These are phyloP conservation scores for Shinisaurus crocodilurus DNA, from an alignment of 2,113 vertebrate genomes.

Conservation along the genomic window DNA sequence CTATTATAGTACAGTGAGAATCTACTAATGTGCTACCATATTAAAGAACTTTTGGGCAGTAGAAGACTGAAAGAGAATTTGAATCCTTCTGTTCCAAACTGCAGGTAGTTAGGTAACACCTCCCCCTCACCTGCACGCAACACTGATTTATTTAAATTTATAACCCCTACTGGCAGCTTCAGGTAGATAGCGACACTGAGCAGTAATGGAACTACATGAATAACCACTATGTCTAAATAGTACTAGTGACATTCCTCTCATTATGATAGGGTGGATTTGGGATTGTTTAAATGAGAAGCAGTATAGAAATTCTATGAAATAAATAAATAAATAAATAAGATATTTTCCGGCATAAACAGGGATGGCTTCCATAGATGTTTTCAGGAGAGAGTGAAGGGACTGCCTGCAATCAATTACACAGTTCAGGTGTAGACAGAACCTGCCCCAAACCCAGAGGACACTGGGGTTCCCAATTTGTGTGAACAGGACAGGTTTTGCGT, in stretches of 20 bases:
- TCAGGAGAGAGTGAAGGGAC: not conserved
- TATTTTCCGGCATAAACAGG: not conserved
- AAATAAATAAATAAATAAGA: too few relatives aligned
- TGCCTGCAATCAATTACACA: not conserved
- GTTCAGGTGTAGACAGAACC: too few relatives aligned
- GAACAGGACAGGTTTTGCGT: not conserved
- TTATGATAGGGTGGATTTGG: not conserved
- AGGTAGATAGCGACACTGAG: not conserved
- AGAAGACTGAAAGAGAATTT: not conserved
- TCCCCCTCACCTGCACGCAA: not conserved
- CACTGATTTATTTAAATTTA: not conserved
- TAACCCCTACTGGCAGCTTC: not conserved
- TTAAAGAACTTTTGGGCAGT: not conserved
- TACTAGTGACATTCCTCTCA: not conserved
- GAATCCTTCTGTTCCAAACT: not conserved
- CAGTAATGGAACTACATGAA: not conserved
- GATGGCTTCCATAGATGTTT: not conserved
- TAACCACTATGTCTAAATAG: not conserved
- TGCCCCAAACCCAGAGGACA: too few relatives aligned
- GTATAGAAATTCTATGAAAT: too few relatives aligned
- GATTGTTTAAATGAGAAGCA: not conserved
- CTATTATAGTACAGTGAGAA: not conserved
- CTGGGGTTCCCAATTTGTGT: not conserved
- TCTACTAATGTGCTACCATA: not conserved
- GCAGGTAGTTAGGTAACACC: not conserved